Evolutionary conservation across 2,888 invertebrate genomes (phyloP).

Genomic region (Helleia helle): DNA sequence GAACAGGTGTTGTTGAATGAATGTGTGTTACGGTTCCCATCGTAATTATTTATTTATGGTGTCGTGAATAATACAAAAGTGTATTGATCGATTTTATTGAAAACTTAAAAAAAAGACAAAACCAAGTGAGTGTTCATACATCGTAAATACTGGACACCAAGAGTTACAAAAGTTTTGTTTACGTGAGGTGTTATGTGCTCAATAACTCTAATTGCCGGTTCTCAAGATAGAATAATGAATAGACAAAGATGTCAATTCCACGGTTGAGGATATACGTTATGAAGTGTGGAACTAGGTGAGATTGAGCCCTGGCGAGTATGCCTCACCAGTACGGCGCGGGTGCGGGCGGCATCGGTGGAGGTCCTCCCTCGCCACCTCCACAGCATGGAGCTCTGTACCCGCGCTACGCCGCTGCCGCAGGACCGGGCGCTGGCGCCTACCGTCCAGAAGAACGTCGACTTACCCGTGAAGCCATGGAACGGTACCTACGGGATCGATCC

Average conservation of each 20-base stretch:
- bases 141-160: constrained; percentile 27
- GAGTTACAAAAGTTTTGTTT: constrained; percentile 22
- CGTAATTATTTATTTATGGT: constrained; percentile 62
- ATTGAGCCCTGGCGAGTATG: constrained; percentile 76
- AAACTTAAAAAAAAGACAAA: constrained; percentile 17
- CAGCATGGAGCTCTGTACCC: constrained; percentile 75
- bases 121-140: constrained; percentile 15
- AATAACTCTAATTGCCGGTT: constrained; percentile 19
- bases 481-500: constrained; percentile 93
- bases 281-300: constrained; percentile 50
- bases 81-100: constrained; percentile 47
- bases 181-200: constrained; percentile 24
- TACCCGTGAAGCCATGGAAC: constrained; percentile 95
- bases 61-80: constrained; percentile 65
- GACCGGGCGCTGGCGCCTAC: constrained; percentile 75
- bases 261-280: constrained; percentile 28
- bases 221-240: constrained; percentile 30
- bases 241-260: constrained; percentile 24
- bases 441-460: constrained; percentile 87
- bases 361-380: constrained; percentile 82
- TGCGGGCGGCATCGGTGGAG: constrained; percentile 81
- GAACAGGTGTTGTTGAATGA: constrained; percentile 88
- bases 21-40: constrained; percentile 70
- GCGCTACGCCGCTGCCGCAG: constrained; percentile 75
- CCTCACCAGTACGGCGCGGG: constrained; percentile 86